These are phyloP conservation scores for Mechanitis mazaeus DNA, from an alignment of 2,888 invertebrate genomes.

Conservation along the genomic window DNA sequence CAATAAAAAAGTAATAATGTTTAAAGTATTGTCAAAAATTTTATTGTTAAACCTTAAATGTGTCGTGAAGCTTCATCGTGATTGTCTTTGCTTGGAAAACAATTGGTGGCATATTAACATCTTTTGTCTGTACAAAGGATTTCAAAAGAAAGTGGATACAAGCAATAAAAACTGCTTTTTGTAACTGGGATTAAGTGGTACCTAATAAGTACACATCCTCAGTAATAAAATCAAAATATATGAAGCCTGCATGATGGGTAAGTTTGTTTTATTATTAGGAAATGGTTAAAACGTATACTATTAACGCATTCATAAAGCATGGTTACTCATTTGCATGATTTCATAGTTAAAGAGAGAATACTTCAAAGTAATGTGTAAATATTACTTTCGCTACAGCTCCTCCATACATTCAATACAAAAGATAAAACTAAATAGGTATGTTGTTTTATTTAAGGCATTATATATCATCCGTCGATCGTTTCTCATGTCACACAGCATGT, in stretches of 20 bases:
- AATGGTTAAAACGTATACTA: not conserved
- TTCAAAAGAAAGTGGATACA: not conserved
- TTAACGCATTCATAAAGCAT: slow-evolving; percentile 1
- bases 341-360: too few species aligned
- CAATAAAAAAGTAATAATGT: slow-evolving; percentile 68
- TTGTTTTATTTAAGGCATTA: not conserved
- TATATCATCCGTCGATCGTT: not conserved
- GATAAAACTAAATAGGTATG: not conserved
- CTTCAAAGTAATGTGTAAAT: too few species aligned
- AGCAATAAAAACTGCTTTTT: not conserved
- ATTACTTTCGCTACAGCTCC: too few species aligned
- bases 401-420: too few species aligned
- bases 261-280: slow-evolving; percentile 5
- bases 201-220: not conserved
- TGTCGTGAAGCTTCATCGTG: slow-evolving; percentile 21
- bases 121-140: slow-evolving; percentile 7
- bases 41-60: slow-evolving; percentile 58
- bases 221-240: not conserved
- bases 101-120: slow-evolving; percentile 3
- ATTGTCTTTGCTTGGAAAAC: slow-evolving; percentile 14
- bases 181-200: not conserved
- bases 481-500: not conserved
- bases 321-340: not conserved
- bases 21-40: slow-evolving; percentile 56
- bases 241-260: slow-evolving; percentile 12